Base-by-base conservation (phyloP, 2,797 vertebrate species). In the Stomatorhinus walkeri region DNA sequence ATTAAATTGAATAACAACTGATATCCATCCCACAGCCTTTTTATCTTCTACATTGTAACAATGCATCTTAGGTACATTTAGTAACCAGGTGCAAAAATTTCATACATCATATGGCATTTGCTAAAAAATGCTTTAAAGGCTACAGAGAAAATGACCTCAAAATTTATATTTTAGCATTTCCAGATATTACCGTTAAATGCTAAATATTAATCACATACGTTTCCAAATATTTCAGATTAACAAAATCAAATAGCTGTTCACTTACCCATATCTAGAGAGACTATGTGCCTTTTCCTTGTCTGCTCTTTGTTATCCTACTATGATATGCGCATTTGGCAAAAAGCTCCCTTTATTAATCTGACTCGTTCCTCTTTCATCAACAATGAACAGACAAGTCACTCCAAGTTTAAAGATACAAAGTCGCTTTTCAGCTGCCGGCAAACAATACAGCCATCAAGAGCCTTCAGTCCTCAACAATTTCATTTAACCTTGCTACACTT, bases 391-490 rank as follows among this genome's bases (percentile, higher is more conserved):
- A 95, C 93, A 95, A 94, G 92, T 59, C 90, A 93, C 94, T 94
- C 92, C 93, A 89, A 88, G 90, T 95, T 96, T 96, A 96, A 96
- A 96, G 96, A 94, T 93, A 94, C 96, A 96, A 96, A 93, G 93
- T 92, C 94, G 94, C 93, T 94, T 95, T 95, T 96, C 93, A 94
- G 92, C 93, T 94, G 93, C 94, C 94, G 94, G 90, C 92, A 92
- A 95, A 95, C 94, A 94, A 94, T 94, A 93, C 88, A 56, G 43
- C 28, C 22, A 87, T 87, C 68, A 56, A 59, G 51, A 56, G 8
- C 32, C 32, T 87, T 59, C 52, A 10, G 12, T 40, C 32, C 32
- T 87, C 52, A 85, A 22, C 43, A 85, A 48, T 49, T 85, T 85
- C 48, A 24, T 85, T 85, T 85, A 48, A 51, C n/a, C n/a, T 85